Evolutionary conservation across 2,888 invertebrate genomes (phyloP).

Genomic region (Nudaria mundana): DNA sequence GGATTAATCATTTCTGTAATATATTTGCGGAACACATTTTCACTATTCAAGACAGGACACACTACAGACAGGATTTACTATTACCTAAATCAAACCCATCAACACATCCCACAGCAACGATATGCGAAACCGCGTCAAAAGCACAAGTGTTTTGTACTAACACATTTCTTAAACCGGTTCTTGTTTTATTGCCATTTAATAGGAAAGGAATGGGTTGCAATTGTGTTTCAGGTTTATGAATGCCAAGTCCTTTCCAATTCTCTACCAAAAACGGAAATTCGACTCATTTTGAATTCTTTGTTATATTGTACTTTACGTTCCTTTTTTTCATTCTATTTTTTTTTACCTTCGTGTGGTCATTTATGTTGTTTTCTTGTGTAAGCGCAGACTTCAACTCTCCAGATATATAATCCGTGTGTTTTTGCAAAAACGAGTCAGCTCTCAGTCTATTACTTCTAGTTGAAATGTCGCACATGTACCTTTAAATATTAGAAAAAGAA

Average conservation of each 20-base stretch:
- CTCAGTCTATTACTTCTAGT: constrained; percentile 2
- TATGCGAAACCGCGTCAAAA: constrained; percentile 8
- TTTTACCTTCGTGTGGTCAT: not conserved
- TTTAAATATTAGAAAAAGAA: not conserved
- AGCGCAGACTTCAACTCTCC: constrained; percentile 3
- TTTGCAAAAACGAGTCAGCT: constrained; percentile 1
- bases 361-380: not conserved
- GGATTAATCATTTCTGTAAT: constrained; percentile 3
- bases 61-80: too few relatives aligned
- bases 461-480: constrained; percentile 1
- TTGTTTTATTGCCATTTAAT: constrained; percentile 5
- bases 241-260: constrained; percentile 6
- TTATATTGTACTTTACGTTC: not conserved
- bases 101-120: constrained; percentile 8
- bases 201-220: constrained; percentile 1
- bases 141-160: constrained; percentile 8
- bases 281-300: constrained; percentile 3
- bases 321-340: not conserved
- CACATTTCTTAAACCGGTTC: constrained; percentile 2
- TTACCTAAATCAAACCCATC: constrained; percentile 6
- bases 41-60: not conserved
- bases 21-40: constrained; percentile 4
- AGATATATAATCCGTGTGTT: constrained; percentile 1
- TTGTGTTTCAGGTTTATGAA: constrained; percentile 1
- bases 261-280: constrained; percentile 7